These are phyloP conservation scores for Achlya flavicornis DNA, from an alignment of 2,888 invertebrate species.

Conservation along the genomic window DNA sequence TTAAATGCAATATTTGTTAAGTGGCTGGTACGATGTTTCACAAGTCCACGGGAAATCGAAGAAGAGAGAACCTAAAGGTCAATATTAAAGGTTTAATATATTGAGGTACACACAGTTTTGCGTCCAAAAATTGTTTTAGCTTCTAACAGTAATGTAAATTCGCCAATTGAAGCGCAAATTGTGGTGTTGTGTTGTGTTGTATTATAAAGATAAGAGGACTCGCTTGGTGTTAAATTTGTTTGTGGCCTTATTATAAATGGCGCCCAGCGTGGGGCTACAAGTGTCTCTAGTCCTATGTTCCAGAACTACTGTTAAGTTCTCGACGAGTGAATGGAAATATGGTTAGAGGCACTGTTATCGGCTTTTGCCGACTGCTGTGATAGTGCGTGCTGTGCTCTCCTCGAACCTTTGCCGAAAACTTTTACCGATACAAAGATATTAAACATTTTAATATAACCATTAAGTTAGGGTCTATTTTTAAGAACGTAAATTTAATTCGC, in stretches of 20 bases:
- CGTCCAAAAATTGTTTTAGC: conserved; percentile 64
- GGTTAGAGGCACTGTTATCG: conserved; percentile 52
- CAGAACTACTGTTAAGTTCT: conserved; percentile 16
- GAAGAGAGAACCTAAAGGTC: conserved; percentile 16
- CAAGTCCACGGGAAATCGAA: conserved; percentile 5
- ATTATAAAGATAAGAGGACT: conserved; percentile 47
- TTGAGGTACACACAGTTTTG: conserved; percentile 59
- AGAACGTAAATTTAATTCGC: conserved; percentile 55
- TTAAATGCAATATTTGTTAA: conserved; percentile 24
- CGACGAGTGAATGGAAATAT: conserved; percentile 28
- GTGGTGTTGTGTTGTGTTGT: conserved; percentile 62
- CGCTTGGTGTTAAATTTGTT: conserved; percentile 77
- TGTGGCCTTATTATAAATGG: conserved; percentile 80
- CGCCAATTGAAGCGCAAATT: conserved; percentile 61
- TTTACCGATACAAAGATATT: conserved; percentile 48
- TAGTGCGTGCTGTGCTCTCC: conserved; percentile 79
- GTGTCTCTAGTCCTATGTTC: conserved; percentile 49
- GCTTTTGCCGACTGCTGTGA: conserved; percentile 75
- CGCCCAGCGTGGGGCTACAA: conserved; percentile 66
- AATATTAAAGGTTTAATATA: conserved; percentile 34
- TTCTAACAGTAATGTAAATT: conserved; percentile 46
- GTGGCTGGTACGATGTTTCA: not conserved
- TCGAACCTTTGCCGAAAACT: conserved; percentile 55
- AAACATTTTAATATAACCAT: conserved; percentile 38
- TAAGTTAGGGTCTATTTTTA: conserved; percentile 69